phyloP scores from a whole-genome alignment of 1,140 invertebrate genomes.

The Sitophilus oryzae region DNA sequence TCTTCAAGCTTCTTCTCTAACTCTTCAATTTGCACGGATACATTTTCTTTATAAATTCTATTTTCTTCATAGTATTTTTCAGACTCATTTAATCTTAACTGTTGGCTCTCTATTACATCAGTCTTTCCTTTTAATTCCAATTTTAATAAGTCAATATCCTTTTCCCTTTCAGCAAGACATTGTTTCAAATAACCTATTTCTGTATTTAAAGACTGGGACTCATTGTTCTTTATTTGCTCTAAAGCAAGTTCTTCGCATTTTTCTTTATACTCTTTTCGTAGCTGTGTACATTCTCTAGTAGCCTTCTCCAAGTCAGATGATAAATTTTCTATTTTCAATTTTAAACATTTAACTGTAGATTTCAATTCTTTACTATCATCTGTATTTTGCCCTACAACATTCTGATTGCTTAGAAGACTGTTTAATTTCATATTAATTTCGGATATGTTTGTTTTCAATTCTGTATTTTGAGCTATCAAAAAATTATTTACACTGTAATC shows the following conservation, averaged over 20 bases:
- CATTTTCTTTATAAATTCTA: not conserved
- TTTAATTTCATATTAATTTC: slow-evolving; percentile 19
- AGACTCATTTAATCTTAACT: not conserved
- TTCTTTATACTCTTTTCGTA: slow-evolving; percentile 4
- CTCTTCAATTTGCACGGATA: not conserved
- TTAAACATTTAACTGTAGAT: slow-evolving; percentile 16
- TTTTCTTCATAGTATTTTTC: not conserved
- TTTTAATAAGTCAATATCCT: not conserved
- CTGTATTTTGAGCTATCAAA: slow-evolving; percentile 17
- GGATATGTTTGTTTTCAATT: slow-evolving; percentile 17
- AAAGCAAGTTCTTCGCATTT: slow-evolving; percentile 7
- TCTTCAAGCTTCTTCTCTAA: not conserved
- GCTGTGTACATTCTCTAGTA: not conserved
- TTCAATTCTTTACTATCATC: slow-evolving; percentile 5
- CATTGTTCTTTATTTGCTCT: not conserved
- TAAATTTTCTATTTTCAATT: slow-evolving; percentile 22
- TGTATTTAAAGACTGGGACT: not conserved
- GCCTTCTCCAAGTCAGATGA: slow-evolving; percentile 3
- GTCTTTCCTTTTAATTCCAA: not conserved
- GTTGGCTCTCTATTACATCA: not conserved
- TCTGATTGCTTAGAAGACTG: not conserved
- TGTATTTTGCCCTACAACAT: not conserved
- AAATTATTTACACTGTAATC: slow-evolving; percentile 12
- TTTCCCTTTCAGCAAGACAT: not conserved
- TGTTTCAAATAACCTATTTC: slow-evolving; percentile 1